These are phyloP conservation scores for Eilema caniola DNA, from an alignment of 2,888 invertebrate genomes.

Conservation along the genomic window DNA sequence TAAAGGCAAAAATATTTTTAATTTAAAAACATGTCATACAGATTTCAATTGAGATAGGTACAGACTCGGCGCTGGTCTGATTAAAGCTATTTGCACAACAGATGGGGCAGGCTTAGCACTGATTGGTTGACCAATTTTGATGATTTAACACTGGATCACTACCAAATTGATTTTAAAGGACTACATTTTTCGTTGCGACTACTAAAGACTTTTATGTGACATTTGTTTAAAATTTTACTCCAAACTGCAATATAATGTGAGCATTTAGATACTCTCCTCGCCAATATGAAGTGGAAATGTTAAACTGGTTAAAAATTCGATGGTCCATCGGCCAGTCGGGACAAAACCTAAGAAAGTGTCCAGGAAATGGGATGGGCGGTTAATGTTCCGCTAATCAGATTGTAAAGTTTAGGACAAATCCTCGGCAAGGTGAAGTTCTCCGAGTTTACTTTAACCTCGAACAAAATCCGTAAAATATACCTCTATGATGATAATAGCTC, in stretches of 20 bases:
- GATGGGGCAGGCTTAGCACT: slow-evolving; percentile 40
- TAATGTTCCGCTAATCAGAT: too few relatives aligned
- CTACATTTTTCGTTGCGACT: neutral
- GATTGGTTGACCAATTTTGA: slow-evolving; percentile 38
- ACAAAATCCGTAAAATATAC: too few relatives aligned
- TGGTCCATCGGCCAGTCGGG: too few relatives aligned
- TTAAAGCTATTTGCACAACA: slow-evolving; percentile 38
- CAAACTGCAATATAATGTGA: too few relatives aligned
- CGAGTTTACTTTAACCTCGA: too few relatives aligned
- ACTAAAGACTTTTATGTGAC: neutral
- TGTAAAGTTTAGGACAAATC: too few relatives aligned
- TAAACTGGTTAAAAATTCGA: neutral
- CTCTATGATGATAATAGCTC: too few relatives aligned
- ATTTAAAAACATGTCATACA: slow-evolving; percentile 5
- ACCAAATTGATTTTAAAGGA: neutral
- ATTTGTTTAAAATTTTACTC: too few relatives aligned
- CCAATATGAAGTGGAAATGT: neutral
- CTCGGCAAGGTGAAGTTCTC: too few relatives aligned
- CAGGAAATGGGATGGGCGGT: too few relatives aligned
- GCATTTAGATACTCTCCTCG: neutral
- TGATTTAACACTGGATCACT: slow-evolving; percentile 4
- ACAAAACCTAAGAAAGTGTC: too few relatives aligned
- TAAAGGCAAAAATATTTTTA: neutral
- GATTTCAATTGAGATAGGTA: slow-evolving; percentile 10
- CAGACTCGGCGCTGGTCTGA: slow-evolving; percentile 25